Base-by-base conservation (phyloP, 2,797 vertebrate species). In the Melanogrammus aeglefinus region DNA sequence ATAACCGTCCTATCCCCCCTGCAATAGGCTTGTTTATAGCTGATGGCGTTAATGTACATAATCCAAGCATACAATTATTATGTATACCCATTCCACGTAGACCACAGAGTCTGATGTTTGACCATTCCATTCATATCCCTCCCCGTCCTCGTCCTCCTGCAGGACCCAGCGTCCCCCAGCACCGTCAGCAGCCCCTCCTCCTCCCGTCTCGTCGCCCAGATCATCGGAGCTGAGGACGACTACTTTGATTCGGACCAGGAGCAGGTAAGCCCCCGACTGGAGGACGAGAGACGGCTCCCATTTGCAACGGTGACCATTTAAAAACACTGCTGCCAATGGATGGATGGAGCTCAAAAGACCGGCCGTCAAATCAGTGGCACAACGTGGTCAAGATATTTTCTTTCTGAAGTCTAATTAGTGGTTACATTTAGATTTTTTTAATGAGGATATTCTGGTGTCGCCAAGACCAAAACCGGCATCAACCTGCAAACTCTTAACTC, bases 221-320 rank as follows among this genome's bases (percentile, higher is more conserved):
- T 99, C 84, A 98, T 98, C 78, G 96, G 97, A 81, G 97, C 96
- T 80, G 97, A 99, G 90, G 97, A 99, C 47, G 97, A 97, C 6
- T 96, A 97, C 86, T 99, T 99, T 91, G 96, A 96, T 88, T 94
- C 95, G 2, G 97, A 99, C 83, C 96, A 96, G 84, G 97, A 98
- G 83, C 97, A 98, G 96, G 97, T 99, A 88, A 57, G 82, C 83
- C 41, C 33, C 31, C 2, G 29, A 2, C 4, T 27, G 39, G n/a
- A 74, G 14, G 1, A 44, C 21, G 10, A 13, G 21, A n/a, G 8
- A 38, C 38, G 12, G 24, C 21, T 63, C 57, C 6, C 6, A 24
- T 8, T 8, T 71, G 69, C 69, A 71, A 71, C 27, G 16, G 27
- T 33, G 70, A 72, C 63, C 70, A 72, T 72, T 72, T n/a, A 72